A percentile compares a stretch with the other conserved stretches of the same genome.
These are phyloP conservation scores for Procambarus virginalis DNA, from an alignment of 1,140 invertebrate genomes.

Conservation along the genomic window DNA sequence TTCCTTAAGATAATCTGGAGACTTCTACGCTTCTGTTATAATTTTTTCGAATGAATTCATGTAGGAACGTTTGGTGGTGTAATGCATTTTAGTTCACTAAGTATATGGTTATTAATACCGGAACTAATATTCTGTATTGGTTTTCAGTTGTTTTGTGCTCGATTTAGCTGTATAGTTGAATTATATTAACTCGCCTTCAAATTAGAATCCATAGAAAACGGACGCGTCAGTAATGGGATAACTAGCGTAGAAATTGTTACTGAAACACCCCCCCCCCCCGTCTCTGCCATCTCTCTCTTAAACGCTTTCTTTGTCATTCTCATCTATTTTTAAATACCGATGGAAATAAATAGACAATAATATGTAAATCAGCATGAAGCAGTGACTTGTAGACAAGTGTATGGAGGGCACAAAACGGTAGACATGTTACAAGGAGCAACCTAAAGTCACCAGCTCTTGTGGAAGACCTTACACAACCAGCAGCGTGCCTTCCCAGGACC, in stretches of 20 bases:
- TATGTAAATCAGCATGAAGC: too few relatives aligned
- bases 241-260: neutral
- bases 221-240: neutral
- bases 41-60: neutral
- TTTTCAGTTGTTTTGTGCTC: neutral
- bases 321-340: too few relatives aligned
- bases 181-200: neutral
- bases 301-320: too few relatives aligned
- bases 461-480: too few relatives aligned
- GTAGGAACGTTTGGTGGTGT: neutral
- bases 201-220: conserved; percentile 23
- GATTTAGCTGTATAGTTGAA: neutral
- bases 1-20: neutral
- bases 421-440: too few relatives aligned
- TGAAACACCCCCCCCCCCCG: too few relatives aligned
- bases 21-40: conserved; percentile 1
- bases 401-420: too few relatives aligned
- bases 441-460: too few relatives aligned
- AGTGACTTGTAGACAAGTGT: too few relatives aligned
- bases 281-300: too few relatives aligned
- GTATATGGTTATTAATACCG: neutral
- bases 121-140: neutral
- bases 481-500: too few relatives aligned
- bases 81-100: neutral
- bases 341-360: too few relatives aligned